A percentile compares a stretch with the other conserved stretches of the same genome.
phyloP scores from a whole-genome alignment of 2,113 vertebrate species.

The Nibea coibor region DNA sequence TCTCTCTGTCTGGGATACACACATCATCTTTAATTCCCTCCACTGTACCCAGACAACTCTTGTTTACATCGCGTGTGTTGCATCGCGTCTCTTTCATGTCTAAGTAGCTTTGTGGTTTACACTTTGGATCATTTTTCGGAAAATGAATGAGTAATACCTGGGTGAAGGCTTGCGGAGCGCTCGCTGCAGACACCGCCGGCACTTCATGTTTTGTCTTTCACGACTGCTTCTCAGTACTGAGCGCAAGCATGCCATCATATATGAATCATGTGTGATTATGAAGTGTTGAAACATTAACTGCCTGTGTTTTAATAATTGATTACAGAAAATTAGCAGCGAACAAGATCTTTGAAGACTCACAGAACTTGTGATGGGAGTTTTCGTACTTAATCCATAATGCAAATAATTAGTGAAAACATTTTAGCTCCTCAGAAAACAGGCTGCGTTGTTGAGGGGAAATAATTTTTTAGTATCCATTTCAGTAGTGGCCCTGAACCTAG shows the following conservation, averaged over 20 bases:
- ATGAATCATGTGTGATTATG: too few relatives aligned
- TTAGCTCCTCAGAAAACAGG: slow-evolving; percentile 1
- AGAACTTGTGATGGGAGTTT: not conserved
- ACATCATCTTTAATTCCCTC: slow-evolving; percentile 47
- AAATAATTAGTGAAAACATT: not conserved
- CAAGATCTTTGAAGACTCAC: not conserved
- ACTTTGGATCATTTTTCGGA: not conserved
- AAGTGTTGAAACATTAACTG: too few relatives aligned
- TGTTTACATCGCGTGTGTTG: slow-evolving; percentile 34
- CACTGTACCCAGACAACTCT: slow-evolving; percentile 44
- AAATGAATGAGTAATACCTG: slow-evolving; percentile 12
- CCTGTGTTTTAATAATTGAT: not conserved
- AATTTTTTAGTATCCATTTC: slow-evolving; percentile 61
- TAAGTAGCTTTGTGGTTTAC: not conserved
- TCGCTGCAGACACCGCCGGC: not conserved
- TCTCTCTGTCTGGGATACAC: slow-evolving; percentile 52
- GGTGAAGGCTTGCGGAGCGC: not conserved
- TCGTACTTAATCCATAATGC: not conserved
- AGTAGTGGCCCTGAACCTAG: slow-evolving; percentile 53
- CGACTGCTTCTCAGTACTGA: not conserved
- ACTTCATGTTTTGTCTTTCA: not conserved
- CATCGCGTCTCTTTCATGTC: slow-evolving; percentile 20
- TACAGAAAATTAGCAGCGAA: not conserved
- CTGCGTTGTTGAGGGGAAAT: slow-evolving; percentile 30
- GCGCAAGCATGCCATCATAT: not conserved